phyloP scores from a whole-genome alignment of 2,113 vertebrate genomes.

The Labeo catla region DNA sequence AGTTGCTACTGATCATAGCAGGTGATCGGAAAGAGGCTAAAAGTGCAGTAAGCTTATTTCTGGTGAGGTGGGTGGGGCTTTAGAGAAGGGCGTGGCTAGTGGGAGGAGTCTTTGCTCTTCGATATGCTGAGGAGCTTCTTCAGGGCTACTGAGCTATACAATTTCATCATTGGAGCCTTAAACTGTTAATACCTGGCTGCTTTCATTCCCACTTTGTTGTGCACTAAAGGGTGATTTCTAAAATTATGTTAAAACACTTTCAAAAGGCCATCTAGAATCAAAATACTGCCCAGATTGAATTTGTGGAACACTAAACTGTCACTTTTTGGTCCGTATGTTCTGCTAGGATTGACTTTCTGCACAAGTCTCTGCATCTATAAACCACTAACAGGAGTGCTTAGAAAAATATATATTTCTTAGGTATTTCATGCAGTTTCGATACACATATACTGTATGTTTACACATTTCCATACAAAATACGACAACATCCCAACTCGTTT shows the following conservation, averaged over 20 bases:
- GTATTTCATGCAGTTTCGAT: constrained; percentile 58
- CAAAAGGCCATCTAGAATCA: background rate
- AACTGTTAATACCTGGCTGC: background rate
- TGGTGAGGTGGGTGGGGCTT: background rate
- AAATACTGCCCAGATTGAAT: background rate
- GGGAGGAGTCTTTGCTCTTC: constrained; percentile 21
- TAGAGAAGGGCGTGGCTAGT: background rate
- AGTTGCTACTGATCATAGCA: background rate
- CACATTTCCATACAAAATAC: constrained; percentile 37
- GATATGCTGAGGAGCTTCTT: constrained; percentile 38
- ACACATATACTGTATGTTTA: constrained; percentile 44
- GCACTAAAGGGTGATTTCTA: background rate
- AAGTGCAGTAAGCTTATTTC: constrained; percentile 12
- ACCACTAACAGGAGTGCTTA: constrained; percentile 51
- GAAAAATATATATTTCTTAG: constrained; percentile 53
- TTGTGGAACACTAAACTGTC: background rate
- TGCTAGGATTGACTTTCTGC: background rate
- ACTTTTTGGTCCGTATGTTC: background rate
- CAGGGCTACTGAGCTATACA: constrained; percentile 30
- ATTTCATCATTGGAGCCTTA: background rate
- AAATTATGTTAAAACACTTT: background rate
- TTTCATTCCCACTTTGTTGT: background rate
- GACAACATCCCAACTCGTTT: constrained; percentile 35
- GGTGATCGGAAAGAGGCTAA: background rate
- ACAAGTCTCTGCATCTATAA: background rate